A percentile compares a stretch with the other conserved stretches of the same genome.
Evolutionary conservation across 2,888 invertebrate genomes (phyloP).

Genomic region (Cerceris rybyensis): DNA sequence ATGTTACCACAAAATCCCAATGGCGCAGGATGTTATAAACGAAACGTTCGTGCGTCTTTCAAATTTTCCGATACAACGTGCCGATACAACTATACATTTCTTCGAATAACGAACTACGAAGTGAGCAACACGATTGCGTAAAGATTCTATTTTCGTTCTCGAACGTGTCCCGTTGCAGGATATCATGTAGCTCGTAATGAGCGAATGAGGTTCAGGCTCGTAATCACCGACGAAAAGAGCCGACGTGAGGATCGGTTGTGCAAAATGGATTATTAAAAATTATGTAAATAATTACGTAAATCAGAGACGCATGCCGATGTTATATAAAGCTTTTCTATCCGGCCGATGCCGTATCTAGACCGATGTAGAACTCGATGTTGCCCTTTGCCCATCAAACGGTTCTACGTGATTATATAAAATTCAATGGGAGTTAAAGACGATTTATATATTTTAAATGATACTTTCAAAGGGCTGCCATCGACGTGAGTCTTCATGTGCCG

Average conservation of each 20-base stretch:
- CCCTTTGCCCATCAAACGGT: conserved; percentile 34
- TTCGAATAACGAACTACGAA: conserved; percentile 28
- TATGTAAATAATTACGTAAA: conserved; percentile 70
- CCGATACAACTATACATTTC: not conserved
- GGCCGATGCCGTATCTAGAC: conserved; percentile 15
- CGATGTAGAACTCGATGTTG: conserved; percentile 9
- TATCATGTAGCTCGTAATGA: conserved; percentile 3
- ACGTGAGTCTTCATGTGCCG: too few species aligned
- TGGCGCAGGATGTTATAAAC: not conserved
- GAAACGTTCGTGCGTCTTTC: not conserved
- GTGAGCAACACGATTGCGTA: conserved; percentile 23
- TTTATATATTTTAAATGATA: not conserved
- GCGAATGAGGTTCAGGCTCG: conserved; percentile 24
- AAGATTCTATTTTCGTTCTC: conserved; percentile 45
- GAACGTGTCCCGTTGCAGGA: conserved; percentile 25
- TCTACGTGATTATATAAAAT: conserved; percentile 41
- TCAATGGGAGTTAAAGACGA: conserved; percentile 3
- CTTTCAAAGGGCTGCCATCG: not conserved
- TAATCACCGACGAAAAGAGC: conserved; percentile 42
- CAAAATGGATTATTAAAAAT: conserved; percentile 59
- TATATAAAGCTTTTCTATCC: conserved; percentile 48
- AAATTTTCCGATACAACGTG: too few species aligned
- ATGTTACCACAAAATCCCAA: too few species aligned
- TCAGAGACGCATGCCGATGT: conserved; percentile 33
- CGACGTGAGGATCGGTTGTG: conserved; percentile 25